Percentiles rank a stretch among this genome's conserved stretches.
These are phyloP conservation scores for Drosophila kuntzei DNA, from an alignment of 2,888 invertebrate species.

Conservation along the genomic window DNA sequence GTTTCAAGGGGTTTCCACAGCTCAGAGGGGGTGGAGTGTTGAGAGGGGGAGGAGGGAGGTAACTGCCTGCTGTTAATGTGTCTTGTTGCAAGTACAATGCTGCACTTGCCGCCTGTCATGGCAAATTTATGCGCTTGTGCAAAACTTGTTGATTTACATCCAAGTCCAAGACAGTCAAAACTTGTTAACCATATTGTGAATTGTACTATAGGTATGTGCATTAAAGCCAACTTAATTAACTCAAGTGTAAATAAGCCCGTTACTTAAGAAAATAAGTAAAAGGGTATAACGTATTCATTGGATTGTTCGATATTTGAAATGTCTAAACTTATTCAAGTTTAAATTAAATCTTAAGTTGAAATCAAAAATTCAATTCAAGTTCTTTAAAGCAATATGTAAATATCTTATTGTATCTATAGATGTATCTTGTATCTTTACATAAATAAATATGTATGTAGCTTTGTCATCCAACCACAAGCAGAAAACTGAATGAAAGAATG, in stretches of 20 bases:
- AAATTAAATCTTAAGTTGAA: background rate
- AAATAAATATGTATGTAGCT: too few species aligned
- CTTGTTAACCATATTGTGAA: constrained; percentile 19
- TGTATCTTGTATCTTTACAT: constrained; percentile 13
- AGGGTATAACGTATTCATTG: too few species aligned
- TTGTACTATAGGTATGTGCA: background rate
- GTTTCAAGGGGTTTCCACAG: constrained; percentile 12
- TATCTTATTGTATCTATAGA: background rate
- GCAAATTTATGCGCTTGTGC: constrained; percentile 53
- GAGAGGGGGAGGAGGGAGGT: background rate
- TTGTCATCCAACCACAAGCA: constrained; percentile 5
- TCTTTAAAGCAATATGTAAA: background rate
- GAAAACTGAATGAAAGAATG: constrained; percentile 32
- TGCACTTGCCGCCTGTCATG: constrained; percentile 31
- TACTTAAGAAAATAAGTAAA: too few species aligned
- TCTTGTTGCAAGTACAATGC: constrained; percentile 40
- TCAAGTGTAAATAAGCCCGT: background rate
- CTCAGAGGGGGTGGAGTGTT: background rate
- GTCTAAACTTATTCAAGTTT: background rate
- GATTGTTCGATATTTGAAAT: too few species aligned
- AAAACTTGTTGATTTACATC: constrained; percentile 69
- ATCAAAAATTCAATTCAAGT: background rate
- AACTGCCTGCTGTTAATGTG: constrained; percentile 48
- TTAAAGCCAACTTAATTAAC: constrained; percentile 1
- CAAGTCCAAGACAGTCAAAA: constrained; percentile 2